A percentile compares a stretch with the other conserved stretches of the same genome.
Evolutionary conservation across 37 sponge, comb jelly and placozoan species (phyloP).

Genomic region (Crambe crambe): DNA sequence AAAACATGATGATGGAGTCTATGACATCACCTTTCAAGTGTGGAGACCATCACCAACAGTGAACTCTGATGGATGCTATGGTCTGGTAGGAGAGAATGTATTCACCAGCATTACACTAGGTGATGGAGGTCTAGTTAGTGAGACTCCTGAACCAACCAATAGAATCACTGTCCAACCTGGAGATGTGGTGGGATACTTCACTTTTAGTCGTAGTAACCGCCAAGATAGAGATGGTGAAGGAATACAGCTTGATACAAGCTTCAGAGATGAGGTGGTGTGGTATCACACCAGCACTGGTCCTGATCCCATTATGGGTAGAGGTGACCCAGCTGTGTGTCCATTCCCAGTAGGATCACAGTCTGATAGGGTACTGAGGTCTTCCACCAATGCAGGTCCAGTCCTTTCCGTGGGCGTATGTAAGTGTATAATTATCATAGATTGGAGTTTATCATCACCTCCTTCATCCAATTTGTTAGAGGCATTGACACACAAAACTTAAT

Average conservation of each 20-base stretch:
- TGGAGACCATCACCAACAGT: conserved; percentile 45
- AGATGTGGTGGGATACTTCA: conserved; percentile 49
- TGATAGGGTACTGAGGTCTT: not conserved
- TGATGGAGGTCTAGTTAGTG: not conserved
- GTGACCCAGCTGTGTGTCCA: not conserved
- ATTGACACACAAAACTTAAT: too few relatives aligned
- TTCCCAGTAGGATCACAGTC: conserved; percentile 16
- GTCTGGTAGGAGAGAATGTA: conserved; percentile 27
- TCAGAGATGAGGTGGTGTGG: conserved; percentile 6
- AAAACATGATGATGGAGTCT: not conserved
- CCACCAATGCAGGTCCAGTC: conserved; percentile 10
- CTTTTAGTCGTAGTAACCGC: not conserved
- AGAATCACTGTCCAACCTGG: conserved; percentile 38
- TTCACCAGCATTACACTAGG: conserved; percentile 9
- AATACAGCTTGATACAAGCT: not conserved
- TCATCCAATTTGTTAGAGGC: too few relatives aligned
- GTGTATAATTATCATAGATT: not conserved
- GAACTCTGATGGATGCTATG: conserved; percentile 11
- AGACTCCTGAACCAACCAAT: conserved; percentile 5
- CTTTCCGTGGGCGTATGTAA: conserved; percentile 6
- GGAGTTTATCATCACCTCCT: too few relatives aligned
- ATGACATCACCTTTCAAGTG: conserved; percentile 44
- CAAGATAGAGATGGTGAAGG: not conserved
- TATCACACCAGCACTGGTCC: not conserved
- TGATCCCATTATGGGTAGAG: too few relatives aligned